Evolutionary conservation across 2,113 vertebrate species (phyloP), one percentile per base, ranked within the genome.

Genomic region (Coptodon bakossiorum): DNA sequence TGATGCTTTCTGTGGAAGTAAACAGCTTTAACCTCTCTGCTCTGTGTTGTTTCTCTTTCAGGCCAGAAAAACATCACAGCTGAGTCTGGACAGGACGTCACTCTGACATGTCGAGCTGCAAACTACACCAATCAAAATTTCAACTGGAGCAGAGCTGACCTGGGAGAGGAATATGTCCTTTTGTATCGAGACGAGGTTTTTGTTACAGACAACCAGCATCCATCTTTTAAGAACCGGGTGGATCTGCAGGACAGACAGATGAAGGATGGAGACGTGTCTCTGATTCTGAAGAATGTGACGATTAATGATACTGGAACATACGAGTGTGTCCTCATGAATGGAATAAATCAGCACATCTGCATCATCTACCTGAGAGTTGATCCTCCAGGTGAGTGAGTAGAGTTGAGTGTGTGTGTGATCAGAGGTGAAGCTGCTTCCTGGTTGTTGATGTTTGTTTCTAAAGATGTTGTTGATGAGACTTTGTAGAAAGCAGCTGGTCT

Each of bases 61-160:
- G 50, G 0, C 1, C 19, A n/a, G 50, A 53, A n/a, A 53, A 53
- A n/a, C 2, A 0, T 6, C 50, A 53, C 50, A 53, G 19, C 9
- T 53, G 9, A 53, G 1, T 53, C 5, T 53, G 50, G 50, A 53
- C 0, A 0, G 50, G 2, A 53, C 9, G 50, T n/a, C 50, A 52
- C 3, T 0, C 0, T 52, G 50, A n/a, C 19, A 3, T n/a, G 50
- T 52, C 50, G 0, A 52, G 50, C 50, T 29, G 1, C 29, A 29
- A 29, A 29, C 29, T 29, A 29, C 29, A 29, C 29, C 29, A 29
- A 29, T 52, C 9, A 0, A 52, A 52, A n/a, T 29, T 29, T 29
- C 0, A 52, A 5, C 4, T 52, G 50, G 50, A 52, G 50, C 0
- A 52, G 50, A 52, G 50, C 50, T 52, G 50, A 52, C 19, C 19